A percentile compares a stretch with the other conserved stretches of the same genome.
phyloP scores from a whole-genome alignment of 2,113 vertebrate genomes.

The Nasalis larvatus region DNA sequence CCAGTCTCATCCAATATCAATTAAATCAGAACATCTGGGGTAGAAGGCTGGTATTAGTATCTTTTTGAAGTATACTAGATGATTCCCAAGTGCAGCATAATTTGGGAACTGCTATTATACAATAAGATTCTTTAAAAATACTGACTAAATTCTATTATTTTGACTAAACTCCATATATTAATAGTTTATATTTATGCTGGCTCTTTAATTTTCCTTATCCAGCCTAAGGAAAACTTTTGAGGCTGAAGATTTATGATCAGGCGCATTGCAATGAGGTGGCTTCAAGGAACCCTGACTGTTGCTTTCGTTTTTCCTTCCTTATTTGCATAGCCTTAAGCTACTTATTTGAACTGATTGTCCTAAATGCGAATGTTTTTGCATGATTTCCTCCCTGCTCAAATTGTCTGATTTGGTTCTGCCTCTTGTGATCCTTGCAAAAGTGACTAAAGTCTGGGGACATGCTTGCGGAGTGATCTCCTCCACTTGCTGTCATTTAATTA shows the following conservation, averaged over 20 bases:
- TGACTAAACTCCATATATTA: neutral
- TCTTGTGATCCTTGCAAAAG: neutral
- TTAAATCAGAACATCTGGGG: neutral
- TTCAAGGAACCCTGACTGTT: neutral
- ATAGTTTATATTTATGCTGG: neutral
- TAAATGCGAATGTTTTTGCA: neutral
- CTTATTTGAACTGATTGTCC: neutral
- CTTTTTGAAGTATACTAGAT: neutral
- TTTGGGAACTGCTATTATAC: neutral
- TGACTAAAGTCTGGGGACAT: neutral
- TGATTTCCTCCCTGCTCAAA: neutral
- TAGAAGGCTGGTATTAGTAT: neutral
- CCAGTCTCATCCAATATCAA: neutral
- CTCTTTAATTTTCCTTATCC: neutral
- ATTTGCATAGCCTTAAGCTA: neutral
- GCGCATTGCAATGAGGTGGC: neutral
- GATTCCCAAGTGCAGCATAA: neutral
- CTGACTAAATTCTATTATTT: neutral
- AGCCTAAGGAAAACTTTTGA: neutral
- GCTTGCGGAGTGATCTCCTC: neutral
- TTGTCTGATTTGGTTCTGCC: neutral
- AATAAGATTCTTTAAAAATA: neutral
- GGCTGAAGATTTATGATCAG: neutral
- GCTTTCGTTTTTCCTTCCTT: neutral
- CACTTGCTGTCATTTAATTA: neutral